phyloP scores from a whole-genome alignment of 2,113 vertebrate genomes.

The Syngnathus floridae region DNA sequence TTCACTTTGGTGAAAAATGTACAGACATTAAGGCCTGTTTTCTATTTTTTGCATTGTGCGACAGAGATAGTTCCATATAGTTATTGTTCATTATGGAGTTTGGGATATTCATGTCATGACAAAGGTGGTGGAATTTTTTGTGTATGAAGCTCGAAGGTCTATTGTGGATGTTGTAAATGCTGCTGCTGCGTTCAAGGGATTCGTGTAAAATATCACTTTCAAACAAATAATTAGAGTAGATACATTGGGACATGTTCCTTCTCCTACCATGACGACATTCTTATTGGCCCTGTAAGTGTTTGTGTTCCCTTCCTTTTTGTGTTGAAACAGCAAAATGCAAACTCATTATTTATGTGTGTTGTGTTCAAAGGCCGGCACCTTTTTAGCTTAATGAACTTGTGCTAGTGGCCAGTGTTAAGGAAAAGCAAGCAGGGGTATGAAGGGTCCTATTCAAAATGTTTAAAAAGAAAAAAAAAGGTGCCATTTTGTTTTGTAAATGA shows the following conservation, averaged over 20 bases:
- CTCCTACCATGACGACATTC: not conserved
- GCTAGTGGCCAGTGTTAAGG: constrained; percentile 17
- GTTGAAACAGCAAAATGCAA: not conserved
- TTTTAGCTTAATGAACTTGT: constrained; percentile 15
- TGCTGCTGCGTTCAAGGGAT: not conserved
- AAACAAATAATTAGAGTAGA: not conserved
- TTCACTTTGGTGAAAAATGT: not conserved
- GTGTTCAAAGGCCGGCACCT: not conserved
- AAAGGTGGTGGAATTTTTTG: not conserved
- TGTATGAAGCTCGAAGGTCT: constrained; percentile 9
- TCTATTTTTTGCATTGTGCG: not conserved
- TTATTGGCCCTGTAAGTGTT: not conserved
- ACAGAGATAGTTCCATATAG: not conserved
- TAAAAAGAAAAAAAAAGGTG: constrained; percentile 19
- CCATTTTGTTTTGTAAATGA: constrained; percentile 19
- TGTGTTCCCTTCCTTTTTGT: not conserved
- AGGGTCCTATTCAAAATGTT: constrained; percentile 2
- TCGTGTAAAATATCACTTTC: not conserved
- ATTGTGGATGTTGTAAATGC: not conserved
- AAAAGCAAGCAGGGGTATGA: constrained; percentile 54
- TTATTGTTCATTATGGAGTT: not conserved
- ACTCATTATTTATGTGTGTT: constrained; percentile 2
- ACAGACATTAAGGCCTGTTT: not conserved
- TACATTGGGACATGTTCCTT: not conserved
- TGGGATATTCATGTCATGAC: not conserved